phyloP scores from a whole-genome alignment of 2,888 invertebrate species.

The Drosophila birchii region DNA sequence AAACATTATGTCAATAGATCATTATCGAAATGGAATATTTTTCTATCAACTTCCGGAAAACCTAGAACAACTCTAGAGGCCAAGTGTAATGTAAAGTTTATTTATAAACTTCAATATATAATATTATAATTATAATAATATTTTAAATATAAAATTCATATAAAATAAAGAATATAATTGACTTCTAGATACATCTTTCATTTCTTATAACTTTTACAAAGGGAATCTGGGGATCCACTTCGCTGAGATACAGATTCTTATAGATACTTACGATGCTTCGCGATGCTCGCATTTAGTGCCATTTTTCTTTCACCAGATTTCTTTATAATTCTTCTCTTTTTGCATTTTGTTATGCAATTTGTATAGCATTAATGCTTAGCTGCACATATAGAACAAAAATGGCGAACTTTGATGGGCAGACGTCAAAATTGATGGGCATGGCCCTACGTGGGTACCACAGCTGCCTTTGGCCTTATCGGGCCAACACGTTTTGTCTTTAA shows the following conservation, averaged over 20 bases:
- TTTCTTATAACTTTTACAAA: background rate
- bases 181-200: no score
- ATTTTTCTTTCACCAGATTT: conserved; percentile 55
- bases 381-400: conserved; percentile 63
- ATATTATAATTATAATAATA: background rate
- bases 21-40: background rate
- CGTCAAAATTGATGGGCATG: conserved; percentile 68
- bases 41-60: background rate
- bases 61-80: background rate
- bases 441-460: conserved; percentile 33
- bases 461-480: conserved; percentile 53
- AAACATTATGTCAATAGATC: background rate
- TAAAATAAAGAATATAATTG: background rate
- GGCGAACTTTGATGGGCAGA: conserved; percentile 68
- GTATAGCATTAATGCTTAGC: conserved; percentile 76
- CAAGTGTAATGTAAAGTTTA: background rate
- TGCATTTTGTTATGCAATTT: conserved; percentile 69
- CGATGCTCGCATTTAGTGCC: conserved; percentile 17
- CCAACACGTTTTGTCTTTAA: conserved; percentile 79
- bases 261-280: conserved; percentile 16
- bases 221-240: background rate
- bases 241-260: background rate
- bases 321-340: conserved; percentile 70
- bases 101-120: background rate
- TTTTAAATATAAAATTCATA: background rate